Evolutionary conservation across 2,113 vertebrate species (phyloP), one percentile per base, ranked within the genome.

Genomic region (Lycaon pictus): DNA sequence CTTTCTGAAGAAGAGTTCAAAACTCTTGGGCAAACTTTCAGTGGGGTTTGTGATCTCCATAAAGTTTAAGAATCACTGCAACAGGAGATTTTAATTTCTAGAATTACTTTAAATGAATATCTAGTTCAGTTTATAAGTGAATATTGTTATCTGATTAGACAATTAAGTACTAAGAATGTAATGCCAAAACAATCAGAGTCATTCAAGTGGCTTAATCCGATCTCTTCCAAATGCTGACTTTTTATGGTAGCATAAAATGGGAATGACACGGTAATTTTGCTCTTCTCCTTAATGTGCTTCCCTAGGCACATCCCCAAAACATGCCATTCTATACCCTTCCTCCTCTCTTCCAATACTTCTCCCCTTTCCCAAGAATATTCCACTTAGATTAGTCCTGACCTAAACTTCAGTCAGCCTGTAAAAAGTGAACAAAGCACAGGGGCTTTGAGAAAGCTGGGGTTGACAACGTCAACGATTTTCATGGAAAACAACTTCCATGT

Each of bases 71-170:
- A 88, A 88, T 72, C 62, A 56, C 37, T 51, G 27, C 43, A 81
- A 65, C 32, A 67, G 12, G 83, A 85, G 53, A 62, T 62, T 35
- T 83, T 85, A 72, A 80, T 48, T 94, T 84, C 56, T 90, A 92
- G 32, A 71, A 84, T 84, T 62, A 92, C 93, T 97, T 92, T 92
- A 83, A 95, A 62, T 82, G 80, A 63, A 19, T 67, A 56, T 48
- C 55, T 71, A 76, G 92, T 76, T 90, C 43, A 69, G 53, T n/a
- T 95, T 91, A 48, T 25, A 90, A 92, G 48, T 11, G 55, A 90
- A 77, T 77, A n/a, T 29, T 79, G 25, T 83, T 79, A 82, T 65
- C 86, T 87, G 51, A 35, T 11, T 56, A 35, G 22, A 15, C 35
- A 72, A 48, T 43, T 43, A 62, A 53, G 22, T 43, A 12, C 32